Percentiles rank a stretch among this genome's conserved stretches.
These are phyloP conservation scores for Gymnoscelis rufifasciata DNA, from an alignment of 2,888 invertebrate genomes.

Conservation along the genomic window DNA sequence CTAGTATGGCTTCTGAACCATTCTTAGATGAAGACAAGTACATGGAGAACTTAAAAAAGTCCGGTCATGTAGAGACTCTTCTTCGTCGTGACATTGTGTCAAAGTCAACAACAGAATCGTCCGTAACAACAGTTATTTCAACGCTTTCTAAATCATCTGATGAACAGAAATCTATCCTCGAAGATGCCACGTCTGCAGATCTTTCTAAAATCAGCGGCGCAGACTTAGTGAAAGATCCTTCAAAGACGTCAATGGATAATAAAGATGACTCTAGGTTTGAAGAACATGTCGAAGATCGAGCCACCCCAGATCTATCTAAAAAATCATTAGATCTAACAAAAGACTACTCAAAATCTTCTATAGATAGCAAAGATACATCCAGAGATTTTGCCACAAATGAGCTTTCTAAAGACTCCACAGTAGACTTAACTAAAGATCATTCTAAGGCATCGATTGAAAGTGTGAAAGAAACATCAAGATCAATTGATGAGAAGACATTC, in stretches of 20 bases:
- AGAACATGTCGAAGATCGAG: constrained; percentile 59
- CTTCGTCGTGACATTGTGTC: constrained; percentile 59
- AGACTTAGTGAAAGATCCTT: constrained; percentile 65
- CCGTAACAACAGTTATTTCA: constrained; percentile 69
- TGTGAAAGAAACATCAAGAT: constrained; percentile 68
- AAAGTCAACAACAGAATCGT: constrained; percentile 73
- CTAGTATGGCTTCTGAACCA: constrained; percentile 32
- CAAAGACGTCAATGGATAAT: constrained; percentile 64
- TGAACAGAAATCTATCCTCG: constrained; percentile 66
- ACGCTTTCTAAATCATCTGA: constrained; percentile 71
- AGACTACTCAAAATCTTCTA: constrained; percentile 73
- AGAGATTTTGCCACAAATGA: constrained; percentile 74
- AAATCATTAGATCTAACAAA: constrained; percentile 70
- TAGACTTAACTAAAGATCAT: constrained; percentile 66
- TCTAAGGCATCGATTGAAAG: constrained; percentile 72
- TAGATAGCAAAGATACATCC: constrained; percentile 73
- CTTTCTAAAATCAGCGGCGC: constrained; percentile 71
- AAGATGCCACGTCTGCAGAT: constrained; percentile 71
- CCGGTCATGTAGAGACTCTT: constrained; percentile 54
- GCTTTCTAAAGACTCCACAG: constrained; percentile 72
- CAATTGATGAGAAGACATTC: constrained; percentile 70
- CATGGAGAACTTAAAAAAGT: constrained; percentile 41
- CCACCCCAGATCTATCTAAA: constrained; percentile 70
- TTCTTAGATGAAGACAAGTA: constrained; percentile 38
- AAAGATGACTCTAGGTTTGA: constrained; percentile 64